Evolutionary conservation across 1,140 invertebrate genomes (phyloP).

Genomic region (Muscidifurax raptorellus): DNA sequence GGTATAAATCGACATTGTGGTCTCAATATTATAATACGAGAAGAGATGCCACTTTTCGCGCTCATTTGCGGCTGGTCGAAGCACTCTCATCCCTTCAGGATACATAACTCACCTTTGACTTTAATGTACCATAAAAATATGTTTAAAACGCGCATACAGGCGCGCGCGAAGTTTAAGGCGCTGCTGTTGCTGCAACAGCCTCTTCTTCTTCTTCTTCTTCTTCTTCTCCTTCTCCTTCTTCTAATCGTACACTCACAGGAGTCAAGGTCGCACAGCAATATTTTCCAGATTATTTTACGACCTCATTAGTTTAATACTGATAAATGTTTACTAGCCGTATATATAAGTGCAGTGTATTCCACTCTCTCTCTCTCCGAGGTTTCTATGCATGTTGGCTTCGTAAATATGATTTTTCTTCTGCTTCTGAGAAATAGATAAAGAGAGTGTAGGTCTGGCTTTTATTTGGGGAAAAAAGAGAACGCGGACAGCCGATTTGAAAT

Average conservation of each 20-base stretch:
- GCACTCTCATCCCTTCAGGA: not conserved
- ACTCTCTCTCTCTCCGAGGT: too few relatives aligned
- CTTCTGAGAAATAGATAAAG: not conserved
- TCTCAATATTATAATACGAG: not conserved
- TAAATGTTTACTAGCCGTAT: not conserved
- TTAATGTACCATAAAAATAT: not conserved
- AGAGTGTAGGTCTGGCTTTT: not conserved
- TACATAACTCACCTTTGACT: not conserved
- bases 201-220: not conserved
- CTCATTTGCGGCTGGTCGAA: not conserved
- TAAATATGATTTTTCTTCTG: not conserved
- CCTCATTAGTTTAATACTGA: conserved; percentile 1
- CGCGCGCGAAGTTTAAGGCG: not conserved
- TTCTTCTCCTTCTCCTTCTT: not conserved
- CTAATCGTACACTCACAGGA: not conserved
- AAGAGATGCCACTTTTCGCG: not conserved
- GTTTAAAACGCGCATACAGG: not conserved
- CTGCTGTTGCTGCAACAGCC: not conserved
- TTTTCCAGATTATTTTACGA: not conserved
- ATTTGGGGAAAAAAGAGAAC: not conserved
- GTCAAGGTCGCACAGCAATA: not conserved
- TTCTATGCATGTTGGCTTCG: too few relatives aligned
- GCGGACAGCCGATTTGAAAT: not conserved
- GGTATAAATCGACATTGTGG: not conserved
- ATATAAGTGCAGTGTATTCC: not conserved